A percentile compares a stretch with the other conserved stretches of the same genome.
phyloP scores from a whole-genome alignment of 2,797 vertebrate species.

The Xenentodon cancila region DNA sequence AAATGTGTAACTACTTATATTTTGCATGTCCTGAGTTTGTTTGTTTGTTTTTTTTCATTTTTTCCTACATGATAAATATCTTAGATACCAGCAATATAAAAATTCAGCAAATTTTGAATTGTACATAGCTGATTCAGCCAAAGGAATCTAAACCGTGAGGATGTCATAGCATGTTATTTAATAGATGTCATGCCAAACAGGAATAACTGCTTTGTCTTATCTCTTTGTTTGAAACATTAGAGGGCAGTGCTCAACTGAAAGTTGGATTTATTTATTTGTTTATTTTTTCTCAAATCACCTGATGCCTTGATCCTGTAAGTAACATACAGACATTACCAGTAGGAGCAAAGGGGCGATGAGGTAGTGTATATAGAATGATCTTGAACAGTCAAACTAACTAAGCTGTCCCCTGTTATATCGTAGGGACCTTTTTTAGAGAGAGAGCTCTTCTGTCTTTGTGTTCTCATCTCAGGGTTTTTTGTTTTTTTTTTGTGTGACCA shows the following conservation, averaged over 20 bases:
- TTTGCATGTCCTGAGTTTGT: constrained; percentile 23
- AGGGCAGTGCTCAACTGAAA: constrained; percentile 31
- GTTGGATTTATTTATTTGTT: constrained; percentile 68
- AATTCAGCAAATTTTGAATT: neutral
- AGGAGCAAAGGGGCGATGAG: constrained; percentile 30
- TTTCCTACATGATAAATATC: too few species aligned
- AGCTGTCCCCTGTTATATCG: constrained; percentile 13
- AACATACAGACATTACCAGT: constrained; percentile 31
- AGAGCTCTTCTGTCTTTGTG: too few species aligned
- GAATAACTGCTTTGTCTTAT: constrained; percentile 25
- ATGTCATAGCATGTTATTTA: constrained; percentile 2
- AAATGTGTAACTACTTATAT: constrained; percentile 41
- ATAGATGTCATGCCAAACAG: constrained; percentile 20
- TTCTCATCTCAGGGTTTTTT: too few species aligned
- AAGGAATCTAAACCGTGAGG: constrained; percentile 2
- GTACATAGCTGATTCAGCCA: constrained; percentile 4
- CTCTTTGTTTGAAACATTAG: constrained; percentile 30
- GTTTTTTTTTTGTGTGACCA: too few species aligned
- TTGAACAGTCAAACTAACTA: constrained; percentile 35
- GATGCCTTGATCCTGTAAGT: constrained; percentile 43
- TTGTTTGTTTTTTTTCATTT: constrained; percentile 10
- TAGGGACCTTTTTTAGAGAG: too few species aligned
- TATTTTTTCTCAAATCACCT: constrained; percentile 21
- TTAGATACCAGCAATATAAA: too few species aligned
- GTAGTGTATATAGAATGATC: constrained; percentile 44